Evolutionary conservation across 2,888 invertebrate genomes (phyloP), one percentile per base, ranked within the genome.

Genomic region (Melikaiella ostensackeni): DNA sequence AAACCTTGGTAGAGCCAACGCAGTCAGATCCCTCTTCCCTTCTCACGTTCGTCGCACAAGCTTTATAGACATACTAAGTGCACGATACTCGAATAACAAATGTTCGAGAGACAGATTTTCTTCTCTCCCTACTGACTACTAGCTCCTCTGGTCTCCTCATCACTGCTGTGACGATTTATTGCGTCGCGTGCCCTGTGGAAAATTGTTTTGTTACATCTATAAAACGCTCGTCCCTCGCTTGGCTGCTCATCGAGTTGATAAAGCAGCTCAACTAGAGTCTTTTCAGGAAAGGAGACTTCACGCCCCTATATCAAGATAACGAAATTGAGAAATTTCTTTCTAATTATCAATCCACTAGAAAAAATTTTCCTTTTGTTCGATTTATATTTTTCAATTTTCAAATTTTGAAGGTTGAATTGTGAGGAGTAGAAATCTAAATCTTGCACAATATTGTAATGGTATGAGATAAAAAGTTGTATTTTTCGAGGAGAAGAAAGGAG

Each of bases 121-220:
- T 80, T 79, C 79, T 74, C 66, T 30, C 50, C 70, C 70, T 70
- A 33, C 50, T 70, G 70, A 50, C 46, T 70, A 50, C 30, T n/a
- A 70, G 24, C 4, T 57, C 9, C 76, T 78, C 57, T 3, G 24
- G 55, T n/a, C 24, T 46, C 46, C 70, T 70, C 78, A 70, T 79
- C 74, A 74, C 75, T 62, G 74, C 76, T 74, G 59, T 79, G 74
- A 81, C 84, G 85, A 86, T 86, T 86, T 86, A 86, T 86, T 79
- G 85, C 80, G 27, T 80, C 80, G 66, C 78, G 81, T 79, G 77
- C 81, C 82, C 81, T 80, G 80, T 80, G 79, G 84, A 86, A 86
- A 86, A 86, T 86, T 86, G 84, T 86, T 85, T 86, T 83, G 83
- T 84, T 83, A 83, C 78, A 81, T 81, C 82, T 85, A 82, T 80